Evolutionary conservation across 92 coral and sea anemone genomes (phyloP), one percentile per base, ranked within the genome.

Genomic region (Micromussa lordhowensis): DNA sequence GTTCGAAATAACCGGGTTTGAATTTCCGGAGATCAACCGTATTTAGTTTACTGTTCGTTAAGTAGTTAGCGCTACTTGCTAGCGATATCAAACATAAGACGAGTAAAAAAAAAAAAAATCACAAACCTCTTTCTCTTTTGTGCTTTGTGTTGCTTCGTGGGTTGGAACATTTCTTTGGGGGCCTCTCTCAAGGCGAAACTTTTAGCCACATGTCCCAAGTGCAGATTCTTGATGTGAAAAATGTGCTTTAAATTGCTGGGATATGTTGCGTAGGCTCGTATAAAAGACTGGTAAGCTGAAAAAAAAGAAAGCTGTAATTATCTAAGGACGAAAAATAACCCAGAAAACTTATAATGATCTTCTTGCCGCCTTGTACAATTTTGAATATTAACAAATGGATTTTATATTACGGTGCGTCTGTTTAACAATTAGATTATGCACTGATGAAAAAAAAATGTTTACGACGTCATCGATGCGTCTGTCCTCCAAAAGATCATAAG

Each of bases 131-230:
- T 73, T 40, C 64, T 81, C 69, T 86, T 73, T 53, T 68, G 79
- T 11, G 71, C 68, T 32, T 75, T 90, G 28, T 80, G 64, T 51
- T 73, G 38, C 81, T 86, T 91, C 58, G 72, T 73, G 70, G 87
- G 81, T 53, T 78, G 87, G 83, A 91, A 93, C 96, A 97, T 88
- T 81, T 95, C 96, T 68, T 92, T 92, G 11, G 99, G 99, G 17
- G 99, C 88, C 77, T 97, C 99, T 86, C 99, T 94, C 51, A 97
- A 93, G 12, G 97, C 98, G 86, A 97, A 97, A 80, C 98, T 92
- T 82, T 97, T 97, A 36, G 99, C 99, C 54, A 97, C 94, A 76
- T 97, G 99, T 24, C 99, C 99, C 72, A 97, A 92, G 80, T 97
- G 99, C 9, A 97, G 92, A 71, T 89, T 97, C 82, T 87, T 91